Percentiles rank a stretch among this genome's conserved stretches.
phyloP scores from a whole-genome alignment of 37 sponge, comb jelly and placozoan species.

The Aphrocallistes beatrix region DNA sequence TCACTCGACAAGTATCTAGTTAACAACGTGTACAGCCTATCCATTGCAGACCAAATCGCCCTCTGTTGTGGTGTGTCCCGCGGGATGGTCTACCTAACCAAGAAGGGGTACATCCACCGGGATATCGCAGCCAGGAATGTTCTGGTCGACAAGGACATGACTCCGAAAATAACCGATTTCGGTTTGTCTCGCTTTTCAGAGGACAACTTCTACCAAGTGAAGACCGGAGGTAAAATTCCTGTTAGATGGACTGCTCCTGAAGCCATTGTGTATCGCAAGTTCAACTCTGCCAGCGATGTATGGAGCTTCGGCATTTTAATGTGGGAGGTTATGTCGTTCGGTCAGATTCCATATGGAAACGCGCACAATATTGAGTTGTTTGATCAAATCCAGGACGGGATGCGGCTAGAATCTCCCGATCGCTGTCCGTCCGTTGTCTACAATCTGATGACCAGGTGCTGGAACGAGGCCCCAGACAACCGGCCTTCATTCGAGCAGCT shows the following conservation, averaged over 20 bases:
- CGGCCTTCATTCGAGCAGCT: neutral
- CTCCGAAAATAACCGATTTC: neutral
- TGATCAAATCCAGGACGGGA: neutral
- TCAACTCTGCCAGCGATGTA: neutral
- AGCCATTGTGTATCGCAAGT: neutral
- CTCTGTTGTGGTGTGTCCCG: neutral
- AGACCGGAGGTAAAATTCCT: neutral
- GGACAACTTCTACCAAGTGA: neutral
- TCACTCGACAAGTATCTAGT: conserved; percentile 1
- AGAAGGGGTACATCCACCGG: neutral
- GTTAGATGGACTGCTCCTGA: neutral
- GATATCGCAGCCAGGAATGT: conserved; percentile 2
- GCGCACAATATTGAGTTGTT: neutral
- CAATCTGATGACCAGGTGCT: neutral
- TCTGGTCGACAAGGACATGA: neutral
- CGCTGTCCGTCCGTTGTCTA: neutral
- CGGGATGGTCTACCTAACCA: neutral
- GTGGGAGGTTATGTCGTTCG: conserved; percentile 13
- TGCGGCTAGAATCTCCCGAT: neutral
- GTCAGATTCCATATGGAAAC: neutral
- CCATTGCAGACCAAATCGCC: neutral
- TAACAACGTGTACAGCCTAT: neutral
- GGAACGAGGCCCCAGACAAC: neutral
- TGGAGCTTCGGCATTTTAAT: neutral
- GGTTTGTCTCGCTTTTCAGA: neutral